Evolutionary conservation across 2,797 vertebrate genomes (phyloP).

Genomic region (Lepus oiostolus): DNA sequence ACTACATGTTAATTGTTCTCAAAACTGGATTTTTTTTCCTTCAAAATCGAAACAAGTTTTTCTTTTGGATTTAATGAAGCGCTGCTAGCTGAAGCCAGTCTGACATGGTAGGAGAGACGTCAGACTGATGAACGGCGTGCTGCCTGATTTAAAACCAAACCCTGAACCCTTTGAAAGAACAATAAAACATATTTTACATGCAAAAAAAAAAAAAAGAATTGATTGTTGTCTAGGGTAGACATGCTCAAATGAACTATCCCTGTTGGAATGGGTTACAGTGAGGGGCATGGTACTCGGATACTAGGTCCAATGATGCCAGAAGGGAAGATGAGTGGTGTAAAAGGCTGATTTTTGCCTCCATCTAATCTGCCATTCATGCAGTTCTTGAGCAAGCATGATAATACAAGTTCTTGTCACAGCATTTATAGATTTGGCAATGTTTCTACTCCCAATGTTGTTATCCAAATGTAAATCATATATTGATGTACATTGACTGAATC

Average conservation of each 20-base stretch:
- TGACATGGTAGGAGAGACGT: constrained; percentile 74
- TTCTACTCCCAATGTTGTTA: constrained; percentile 4
- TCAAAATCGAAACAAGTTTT: constrained; percentile 65
- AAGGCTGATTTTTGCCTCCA: background rate
- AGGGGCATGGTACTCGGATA: background rate
- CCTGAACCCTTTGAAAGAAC: constrained; percentile 81
- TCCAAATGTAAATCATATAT: background rate
- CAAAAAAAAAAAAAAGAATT: too few species aligned
- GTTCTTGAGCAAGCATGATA: background rate
- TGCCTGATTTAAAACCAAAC: constrained; percentile 83
- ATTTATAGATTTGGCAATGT: constrained; percentile 1
- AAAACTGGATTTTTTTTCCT: constrained; percentile 80
- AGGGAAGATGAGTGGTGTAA: background rate
- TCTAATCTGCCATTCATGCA: background rate
- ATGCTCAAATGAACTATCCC: background rate
- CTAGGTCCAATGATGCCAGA: background rate
- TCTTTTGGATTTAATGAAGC: constrained; percentile 77
- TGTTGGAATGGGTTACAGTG: background rate
- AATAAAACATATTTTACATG: constrained; percentile 81
- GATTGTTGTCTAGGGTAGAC: background rate
- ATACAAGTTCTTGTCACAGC: background rate
- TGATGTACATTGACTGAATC: background rate
- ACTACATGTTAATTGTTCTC: constrained; percentile 80
- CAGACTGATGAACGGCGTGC: constrained; percentile 77
- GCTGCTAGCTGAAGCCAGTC: constrained; percentile 71